phyloP scores from a whole-genome alignment of 2,797 vertebrate genomes.

The Trachurus trachurus region DNA sequence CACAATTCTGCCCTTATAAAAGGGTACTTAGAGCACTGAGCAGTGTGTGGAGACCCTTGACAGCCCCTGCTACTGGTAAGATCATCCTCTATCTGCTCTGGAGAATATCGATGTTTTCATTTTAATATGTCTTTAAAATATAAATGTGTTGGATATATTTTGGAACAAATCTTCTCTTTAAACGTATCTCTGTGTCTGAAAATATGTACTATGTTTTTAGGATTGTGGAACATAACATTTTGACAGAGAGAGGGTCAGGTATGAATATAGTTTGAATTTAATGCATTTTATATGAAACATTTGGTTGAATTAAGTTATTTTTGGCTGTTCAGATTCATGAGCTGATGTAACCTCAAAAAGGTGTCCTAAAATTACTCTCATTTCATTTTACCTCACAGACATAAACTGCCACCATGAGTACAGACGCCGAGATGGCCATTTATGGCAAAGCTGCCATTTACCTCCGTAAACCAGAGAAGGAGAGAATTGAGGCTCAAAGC shows the following conservation, averaged over 20 bases:
- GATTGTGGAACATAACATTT: constrained; percentile 39
- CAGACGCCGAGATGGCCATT: constrained; percentile 85
- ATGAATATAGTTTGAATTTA: background rate
- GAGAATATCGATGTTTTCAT: background rate
- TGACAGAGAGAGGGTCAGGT: constrained; percentile 38
- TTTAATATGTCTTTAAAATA: background rate
- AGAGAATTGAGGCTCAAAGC: constrained; percentile 89
- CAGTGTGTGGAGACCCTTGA: constrained; percentile 34
- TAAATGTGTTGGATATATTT: background rate
- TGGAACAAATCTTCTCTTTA: background rate
- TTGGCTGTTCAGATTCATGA: no score
- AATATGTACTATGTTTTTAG: constrained; percentile 25
- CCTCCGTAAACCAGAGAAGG: constrained; percentile 90
- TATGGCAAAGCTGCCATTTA: constrained; percentile 88
- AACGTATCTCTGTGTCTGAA: background rate
- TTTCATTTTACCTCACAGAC: no score
- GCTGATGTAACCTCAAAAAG: no score
- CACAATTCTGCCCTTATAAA: constrained; percentile 39
- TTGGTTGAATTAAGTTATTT: no score
- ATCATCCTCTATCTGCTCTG: background rate
- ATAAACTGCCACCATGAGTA: constrained; percentile 72
- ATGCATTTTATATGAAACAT: no score
- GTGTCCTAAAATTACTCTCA: no score
- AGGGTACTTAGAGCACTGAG: background rate
- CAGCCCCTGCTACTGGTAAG: constrained; percentile 52